A percentile compares a stretch with the other conserved stretches of the same genome.
Evolutionary conservation across 2,797 vertebrate species (phyloP).

Genomic region (Anas bahamensis): DNA sequence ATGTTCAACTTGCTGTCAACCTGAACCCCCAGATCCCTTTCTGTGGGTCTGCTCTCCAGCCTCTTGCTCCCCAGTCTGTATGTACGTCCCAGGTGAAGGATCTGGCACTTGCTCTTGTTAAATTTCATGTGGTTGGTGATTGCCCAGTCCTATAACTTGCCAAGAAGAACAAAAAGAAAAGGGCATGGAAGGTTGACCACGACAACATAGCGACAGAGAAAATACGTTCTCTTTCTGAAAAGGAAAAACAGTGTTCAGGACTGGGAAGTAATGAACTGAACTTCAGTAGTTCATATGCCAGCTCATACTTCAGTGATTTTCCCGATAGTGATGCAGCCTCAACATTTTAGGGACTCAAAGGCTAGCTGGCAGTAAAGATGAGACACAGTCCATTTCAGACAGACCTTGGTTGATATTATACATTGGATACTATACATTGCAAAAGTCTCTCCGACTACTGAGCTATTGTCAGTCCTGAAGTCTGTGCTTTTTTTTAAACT

Average conservation of each 20-base stretch:
- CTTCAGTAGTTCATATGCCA: background rate
- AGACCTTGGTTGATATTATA: conserved; percentile 3
- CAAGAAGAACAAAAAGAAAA: background rate
- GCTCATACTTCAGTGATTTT: conserved; percentile 17
- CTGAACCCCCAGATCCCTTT: background rate
- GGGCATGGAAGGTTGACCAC: background rate
- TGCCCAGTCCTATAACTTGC: background rate
- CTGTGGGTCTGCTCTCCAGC: background rate
- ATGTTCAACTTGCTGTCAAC: background rate
- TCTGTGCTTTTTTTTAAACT: background rate
- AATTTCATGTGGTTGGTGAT: background rate
- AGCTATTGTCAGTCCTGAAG: conserved; percentile 12
- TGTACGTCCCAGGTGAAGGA: background rate
- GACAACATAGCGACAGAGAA: background rate
- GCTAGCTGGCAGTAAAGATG: conserved; percentile 21
- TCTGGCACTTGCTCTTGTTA: background rate
- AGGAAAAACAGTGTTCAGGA: background rate
- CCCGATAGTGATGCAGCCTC: background rate
- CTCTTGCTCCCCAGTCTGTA: background rate
- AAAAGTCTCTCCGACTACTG: background rate
- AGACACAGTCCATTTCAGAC: conserved; percentile 35
- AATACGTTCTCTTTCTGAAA: background rate
- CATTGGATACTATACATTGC: background rate
- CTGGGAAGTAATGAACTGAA: conserved; percentile 5
- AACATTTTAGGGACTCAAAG: conserved; percentile 26